A percentile compares a stretch with the other conserved stretches of the same genome.
Evolutionary conservation across 2,888 invertebrate genomes (phyloP).

Genomic region (Ernsta delagoae): DNA sequence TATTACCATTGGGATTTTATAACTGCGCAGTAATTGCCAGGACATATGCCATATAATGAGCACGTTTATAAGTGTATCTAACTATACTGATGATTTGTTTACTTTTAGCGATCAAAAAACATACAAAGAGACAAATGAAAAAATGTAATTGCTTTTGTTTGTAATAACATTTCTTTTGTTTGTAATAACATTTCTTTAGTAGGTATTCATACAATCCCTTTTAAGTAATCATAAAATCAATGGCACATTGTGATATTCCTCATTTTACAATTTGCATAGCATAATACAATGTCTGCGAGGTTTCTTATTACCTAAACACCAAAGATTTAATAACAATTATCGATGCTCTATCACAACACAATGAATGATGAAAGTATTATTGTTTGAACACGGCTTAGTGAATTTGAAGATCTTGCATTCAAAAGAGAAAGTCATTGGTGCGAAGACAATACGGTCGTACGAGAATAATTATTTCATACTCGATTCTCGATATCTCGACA

Average conservation of each 20-base stretch:
- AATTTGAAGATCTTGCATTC: constrained; percentile 56
- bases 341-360: constrained; percentile 48
- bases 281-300: not conserved
- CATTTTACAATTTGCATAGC: constrained; percentile 23
- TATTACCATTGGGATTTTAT: constrained; percentile 64
- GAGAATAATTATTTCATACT: constrained; percentile 21
- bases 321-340: constrained; percentile 27
- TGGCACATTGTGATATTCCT: constrained; percentile 7
- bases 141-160: too few relatives aligned
- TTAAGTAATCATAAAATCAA: constrained; percentile 7
- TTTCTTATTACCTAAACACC: constrained; percentile 37
- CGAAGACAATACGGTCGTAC: constrained; percentile 15
- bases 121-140: too few relatives aligned
- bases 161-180: too few relatives aligned
- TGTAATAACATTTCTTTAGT: too few relatives aligned
- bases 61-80: too few relatives aligned
- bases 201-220: not conserved
- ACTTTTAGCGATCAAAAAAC: too few relatives aligned
- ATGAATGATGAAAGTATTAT: constrained; percentile 57
- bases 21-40: constrained; percentile 56
- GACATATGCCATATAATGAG: not conserved
- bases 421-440: constrained; percentile 60
- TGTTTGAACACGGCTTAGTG: constrained; percentile 51
- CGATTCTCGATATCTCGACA: not conserved
- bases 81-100: too few relatives aligned